A percentile compares a stretch with the other conserved stretches of the same genome.
phyloP scores from a whole-genome alignment of 2,797 vertebrate species.

The Ceryle rudis region DNA sequence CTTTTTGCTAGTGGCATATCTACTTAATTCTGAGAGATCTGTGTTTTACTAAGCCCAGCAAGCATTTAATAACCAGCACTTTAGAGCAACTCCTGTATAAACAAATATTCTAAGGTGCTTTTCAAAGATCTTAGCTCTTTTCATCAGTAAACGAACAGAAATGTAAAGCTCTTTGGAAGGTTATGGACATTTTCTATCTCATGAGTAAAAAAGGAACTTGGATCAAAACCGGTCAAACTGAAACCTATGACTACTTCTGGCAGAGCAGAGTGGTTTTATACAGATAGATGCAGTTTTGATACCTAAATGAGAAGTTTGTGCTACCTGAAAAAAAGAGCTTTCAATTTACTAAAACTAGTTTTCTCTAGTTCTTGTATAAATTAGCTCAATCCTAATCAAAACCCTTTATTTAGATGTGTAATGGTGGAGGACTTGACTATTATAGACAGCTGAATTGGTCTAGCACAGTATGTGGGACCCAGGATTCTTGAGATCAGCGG shows the following conservation, averaged over 20 bases:
- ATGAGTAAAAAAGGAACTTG: neutral
- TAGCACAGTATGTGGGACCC: neutral
- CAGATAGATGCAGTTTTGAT: neutral
- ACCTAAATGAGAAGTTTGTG: neutral
- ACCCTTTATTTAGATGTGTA: neutral
- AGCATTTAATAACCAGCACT: slow-evolving; percentile 70
- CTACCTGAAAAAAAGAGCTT: neutral
- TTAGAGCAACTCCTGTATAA: slow-evolving; percentile 56
- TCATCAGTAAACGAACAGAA: slow-evolving; percentile 32
- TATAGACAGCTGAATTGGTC: neutral
- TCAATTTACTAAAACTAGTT: neutral
- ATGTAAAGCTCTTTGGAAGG: neutral
- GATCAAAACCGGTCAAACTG: neutral
- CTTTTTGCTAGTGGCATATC: slow-evolving; percentile 69
- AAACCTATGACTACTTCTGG: neutral
- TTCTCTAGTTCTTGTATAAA: neutral
- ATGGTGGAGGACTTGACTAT: neutral
- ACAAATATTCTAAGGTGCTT: slow-evolving; percentile 54
- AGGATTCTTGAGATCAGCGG: neutral
- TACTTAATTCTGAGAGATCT: slow-evolving; percentile 70
- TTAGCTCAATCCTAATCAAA: neutral
- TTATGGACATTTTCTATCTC: neutral
- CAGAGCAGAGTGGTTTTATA: neutral
- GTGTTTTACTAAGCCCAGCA: slow-evolving; percentile 56
- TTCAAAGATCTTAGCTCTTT: slow-evolving; percentile 44